Conservation (phyloP, 2,888 invertebrate species). For the Anthrax anthrax region DNA sequence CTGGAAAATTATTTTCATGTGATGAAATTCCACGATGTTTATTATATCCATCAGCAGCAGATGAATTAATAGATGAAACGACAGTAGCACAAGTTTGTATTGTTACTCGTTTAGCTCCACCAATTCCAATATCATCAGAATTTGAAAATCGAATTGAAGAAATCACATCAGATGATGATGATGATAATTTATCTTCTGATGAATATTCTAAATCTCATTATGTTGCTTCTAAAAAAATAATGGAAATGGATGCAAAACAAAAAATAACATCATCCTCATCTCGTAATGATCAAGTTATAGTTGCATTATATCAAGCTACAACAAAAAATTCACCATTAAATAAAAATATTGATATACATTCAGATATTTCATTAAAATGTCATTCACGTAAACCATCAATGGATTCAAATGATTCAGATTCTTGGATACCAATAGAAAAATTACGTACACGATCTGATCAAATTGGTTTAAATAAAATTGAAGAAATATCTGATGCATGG, state of each 20-base stretch:
- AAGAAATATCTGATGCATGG: slow-evolving; percentile 19
- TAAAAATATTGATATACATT: too few relatives aligned
- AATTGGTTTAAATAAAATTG: slow-evolving; percentile 15
- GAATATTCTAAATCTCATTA: not conserved
- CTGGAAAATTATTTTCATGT: not conserved
- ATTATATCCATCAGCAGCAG: not conserved
- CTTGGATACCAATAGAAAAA: slow-evolving; percentile 20
- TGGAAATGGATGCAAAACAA: too few relatives aligned
- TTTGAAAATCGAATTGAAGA: not conserved
- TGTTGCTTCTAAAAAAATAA: not conserved
- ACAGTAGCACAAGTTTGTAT: not conserved
- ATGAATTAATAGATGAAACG: not conserved
- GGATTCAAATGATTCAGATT: slow-evolving; percentile 20
- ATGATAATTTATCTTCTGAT: not conserved
- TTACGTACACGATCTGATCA: slow-evolving; percentile 8
- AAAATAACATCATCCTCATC: not conserved
- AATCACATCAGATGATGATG: not conserved
- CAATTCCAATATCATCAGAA: not conserved
- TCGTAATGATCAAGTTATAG: not conserved
- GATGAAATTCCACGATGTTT: not conserved
- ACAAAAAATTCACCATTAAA: not conserved
- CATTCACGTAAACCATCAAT: slow-evolving; percentile 18
- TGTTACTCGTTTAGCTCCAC: not conserved
- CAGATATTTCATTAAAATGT: too few relatives aligned
- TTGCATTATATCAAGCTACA: not conserved